phyloP scores from a whole-genome alignment of 2,797 vertebrate genomes.

The Melanogrammus aeglefinus region DNA sequence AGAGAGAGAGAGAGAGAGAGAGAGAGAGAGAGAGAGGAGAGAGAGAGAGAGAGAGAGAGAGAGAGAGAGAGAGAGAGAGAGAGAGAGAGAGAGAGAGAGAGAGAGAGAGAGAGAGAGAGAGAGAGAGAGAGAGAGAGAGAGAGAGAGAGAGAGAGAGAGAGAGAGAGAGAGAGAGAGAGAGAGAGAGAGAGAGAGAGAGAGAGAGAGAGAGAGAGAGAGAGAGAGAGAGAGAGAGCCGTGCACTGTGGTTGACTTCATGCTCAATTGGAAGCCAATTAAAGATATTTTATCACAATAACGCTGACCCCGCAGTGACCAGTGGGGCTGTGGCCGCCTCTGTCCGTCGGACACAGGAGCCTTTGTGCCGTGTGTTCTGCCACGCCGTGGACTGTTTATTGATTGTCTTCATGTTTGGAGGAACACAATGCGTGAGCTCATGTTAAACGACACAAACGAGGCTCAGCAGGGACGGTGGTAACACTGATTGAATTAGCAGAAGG shows the following conservation, averaged over 20 bases:
- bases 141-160: neutral
- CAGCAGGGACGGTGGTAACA: constrained; percentile 20
- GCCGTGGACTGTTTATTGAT: constrained; percentile 28
- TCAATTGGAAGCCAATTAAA: constrained; percentile 60
- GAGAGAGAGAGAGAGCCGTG: neutral
- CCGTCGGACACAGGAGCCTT: constrained; percentile 37
- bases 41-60: neutral
- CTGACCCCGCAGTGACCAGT: constrained; percentile 57
- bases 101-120: too few relatives aligned
- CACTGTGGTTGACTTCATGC: constrained; percentile 39
- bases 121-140: too few relatives aligned
- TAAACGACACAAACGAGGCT: neutral
- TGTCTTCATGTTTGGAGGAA: constrained; percentile 33
- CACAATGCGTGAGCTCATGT: constrained; percentile 33
- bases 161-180: neutral
- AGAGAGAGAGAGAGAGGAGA: neutral
- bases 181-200: neutral
- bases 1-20: too few relatives aligned
- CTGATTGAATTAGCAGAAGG: constrained; percentile 33
- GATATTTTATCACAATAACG: constrained; percentile 63
- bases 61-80: too few relatives aligned
- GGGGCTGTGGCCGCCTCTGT: constrained; percentile 33
- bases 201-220: too few relatives aligned
- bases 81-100: neutral
- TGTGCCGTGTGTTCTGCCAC: constrained; percentile 29